A percentile compares a stretch with the other conserved stretches of the same genome.
Evolutionary conservation across 92 coral and sea anemone genomes (phyloP).

Genomic region (Zoanthus sansibaricus): DNA sequence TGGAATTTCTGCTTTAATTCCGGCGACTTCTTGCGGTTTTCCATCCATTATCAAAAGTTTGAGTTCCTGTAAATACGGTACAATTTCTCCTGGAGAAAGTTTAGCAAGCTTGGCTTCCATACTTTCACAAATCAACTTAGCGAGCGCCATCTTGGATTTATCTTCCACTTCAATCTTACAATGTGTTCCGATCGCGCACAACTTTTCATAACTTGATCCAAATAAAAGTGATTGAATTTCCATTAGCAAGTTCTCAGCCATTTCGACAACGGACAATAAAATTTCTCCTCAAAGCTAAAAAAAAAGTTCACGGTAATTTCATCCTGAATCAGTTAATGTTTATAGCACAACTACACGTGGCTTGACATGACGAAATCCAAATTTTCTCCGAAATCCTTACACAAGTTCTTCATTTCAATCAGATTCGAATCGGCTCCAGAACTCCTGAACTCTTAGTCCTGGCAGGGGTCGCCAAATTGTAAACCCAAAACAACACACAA

Average conservation of each 20-base stretch:
- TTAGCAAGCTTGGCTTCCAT: slow-evolving; percentile 12
- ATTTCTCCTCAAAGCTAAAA: background rate
- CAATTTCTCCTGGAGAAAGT: slow-evolving; percentile 23
- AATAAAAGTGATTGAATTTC: background rate
- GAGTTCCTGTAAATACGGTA: slow-evolving; percentile 32
- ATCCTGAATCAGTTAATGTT: background rate
- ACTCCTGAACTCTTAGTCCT: background rate
- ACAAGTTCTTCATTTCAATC: background rate
- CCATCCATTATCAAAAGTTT: slow-evolving; percentile 26
- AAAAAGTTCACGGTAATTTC: background rate
- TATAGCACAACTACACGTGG: background rate
- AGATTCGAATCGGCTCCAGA: background rate
- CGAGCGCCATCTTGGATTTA: slow-evolving; percentile 34
- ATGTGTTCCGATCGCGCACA: background rate
- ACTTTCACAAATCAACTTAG: slow-evolving; percentile 14
- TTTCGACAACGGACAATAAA: background rate
- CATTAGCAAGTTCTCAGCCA: slow-evolving; percentile 4
- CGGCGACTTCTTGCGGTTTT: background rate
- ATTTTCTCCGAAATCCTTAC: background rate
- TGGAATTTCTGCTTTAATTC: slow-evolving; percentile 1
- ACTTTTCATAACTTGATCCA: background rate
- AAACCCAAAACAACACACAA: background rate
- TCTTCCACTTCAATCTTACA: slow-evolving; percentile 35
- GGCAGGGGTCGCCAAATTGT: slow-evolving; percentile 29
- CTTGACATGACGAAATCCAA: background rate